These are phyloP conservation scores for Pristionchus maxplancki DNA, from an alignment of 2,888 invertebrate species.

Conservation along the genomic window DNA sequence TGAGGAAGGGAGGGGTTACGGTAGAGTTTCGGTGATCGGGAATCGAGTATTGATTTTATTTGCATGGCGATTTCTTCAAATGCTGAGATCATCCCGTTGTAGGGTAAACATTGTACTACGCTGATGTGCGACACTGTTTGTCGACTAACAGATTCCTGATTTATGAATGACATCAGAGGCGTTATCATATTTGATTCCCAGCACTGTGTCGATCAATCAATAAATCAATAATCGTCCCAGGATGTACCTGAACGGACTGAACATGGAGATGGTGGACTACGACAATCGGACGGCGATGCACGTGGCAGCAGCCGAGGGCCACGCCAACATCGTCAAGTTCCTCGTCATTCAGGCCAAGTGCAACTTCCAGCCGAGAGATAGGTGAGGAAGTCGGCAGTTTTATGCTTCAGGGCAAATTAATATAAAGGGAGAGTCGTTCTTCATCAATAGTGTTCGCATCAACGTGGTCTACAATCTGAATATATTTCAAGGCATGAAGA, in stretches of 20 bases:
- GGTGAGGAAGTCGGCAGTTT: conserved; percentile 50
- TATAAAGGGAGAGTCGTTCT: no score
- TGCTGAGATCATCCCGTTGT: background rate
- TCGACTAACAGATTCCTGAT: background rate
- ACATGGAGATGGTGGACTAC: conserved; percentile 71
- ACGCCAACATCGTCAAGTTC: conserved; percentile 69
- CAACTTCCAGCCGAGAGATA: conserved; percentile 65
- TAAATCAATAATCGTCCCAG: conserved; percentile 43
- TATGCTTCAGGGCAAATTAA: background rate
- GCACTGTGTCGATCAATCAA: background rate
- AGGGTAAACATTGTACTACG: background rate
- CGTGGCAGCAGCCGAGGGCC: conserved; percentile 72
- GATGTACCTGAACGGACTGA: conserved; percentile 71
- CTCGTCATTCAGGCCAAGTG: conserved; percentile 68
- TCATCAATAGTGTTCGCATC: no score
- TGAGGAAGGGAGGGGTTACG: conserved; percentile 51
- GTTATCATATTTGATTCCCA: no score
- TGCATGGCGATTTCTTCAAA: no score
- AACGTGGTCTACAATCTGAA: no score
- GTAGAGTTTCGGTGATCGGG: background rate
- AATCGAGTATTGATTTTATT: no score
- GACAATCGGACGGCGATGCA: conserved; percentile 67
- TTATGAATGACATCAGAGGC: no score
- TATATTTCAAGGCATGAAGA: no score
- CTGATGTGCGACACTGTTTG: background rate